A percentile compares a stretch with the other conserved stretches of the same genome.
Evolutionary conservation across 2,113 vertebrate species (phyloP).

Genomic region (Rhinolophus sinicus): DNA sequence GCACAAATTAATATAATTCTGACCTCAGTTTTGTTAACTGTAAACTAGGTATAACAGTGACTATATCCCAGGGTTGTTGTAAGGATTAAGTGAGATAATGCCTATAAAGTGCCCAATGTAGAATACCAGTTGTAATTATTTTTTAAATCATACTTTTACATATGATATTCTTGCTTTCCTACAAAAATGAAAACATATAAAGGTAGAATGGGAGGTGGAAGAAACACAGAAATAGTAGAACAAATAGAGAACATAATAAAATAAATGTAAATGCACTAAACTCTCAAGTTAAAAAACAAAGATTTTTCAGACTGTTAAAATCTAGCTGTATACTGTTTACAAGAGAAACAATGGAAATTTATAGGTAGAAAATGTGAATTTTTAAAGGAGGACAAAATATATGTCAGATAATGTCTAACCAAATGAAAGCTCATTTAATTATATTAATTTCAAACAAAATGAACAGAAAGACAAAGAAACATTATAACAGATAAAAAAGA

Average conservation of each 20-base stretch:
- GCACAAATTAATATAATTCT: background rate
- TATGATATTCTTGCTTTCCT: background rate
- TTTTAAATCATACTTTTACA: background rate
- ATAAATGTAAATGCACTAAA: background rate
- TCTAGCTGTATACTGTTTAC: background rate
- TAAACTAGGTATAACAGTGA: background rate
- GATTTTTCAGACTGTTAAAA: background rate
- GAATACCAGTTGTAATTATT: background rate
- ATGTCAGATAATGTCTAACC: background rate
- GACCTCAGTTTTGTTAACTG: background rate
- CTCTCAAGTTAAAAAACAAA: background rate
- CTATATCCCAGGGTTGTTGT: background rate
- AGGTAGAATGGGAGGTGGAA: background rate
- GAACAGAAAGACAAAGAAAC: background rate
- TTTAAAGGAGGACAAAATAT: slow-evolving; percentile 8
- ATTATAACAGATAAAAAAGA: background rate
- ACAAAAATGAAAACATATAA: background rate
- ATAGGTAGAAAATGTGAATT: background rate
- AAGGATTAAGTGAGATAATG: background rate
- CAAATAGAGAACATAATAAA: background rate
- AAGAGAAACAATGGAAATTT: slow-evolving; percentile 10
- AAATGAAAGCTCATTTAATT: background rate
- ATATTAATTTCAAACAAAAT: slow-evolving; percentile 29
- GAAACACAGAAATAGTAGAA: background rate
- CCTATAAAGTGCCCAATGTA: background rate